These are phyloP conservation scores for Distichodus sexfasciatus DNA, from an alignment of 2,797 vertebrate genomes.

Conservation along the genomic window DNA sequence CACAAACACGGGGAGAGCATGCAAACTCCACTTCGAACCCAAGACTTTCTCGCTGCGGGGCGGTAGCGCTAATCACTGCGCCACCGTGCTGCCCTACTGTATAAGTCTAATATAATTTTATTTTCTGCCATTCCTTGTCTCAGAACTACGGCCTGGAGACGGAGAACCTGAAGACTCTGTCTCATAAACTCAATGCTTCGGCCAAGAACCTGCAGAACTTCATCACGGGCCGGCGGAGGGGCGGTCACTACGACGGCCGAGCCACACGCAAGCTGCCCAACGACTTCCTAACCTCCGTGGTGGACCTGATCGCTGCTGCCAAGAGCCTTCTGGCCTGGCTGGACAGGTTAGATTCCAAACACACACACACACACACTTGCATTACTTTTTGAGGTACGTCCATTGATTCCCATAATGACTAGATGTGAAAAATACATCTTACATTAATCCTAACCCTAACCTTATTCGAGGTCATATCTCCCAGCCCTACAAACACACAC, in stretches of 20 bases:
- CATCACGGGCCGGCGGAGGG: conserved; percentile 93
- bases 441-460: no score
- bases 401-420: no score
- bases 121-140: not conserved
- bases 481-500: not conserved
- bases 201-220: conserved; percentile 99
- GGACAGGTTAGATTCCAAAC: conserved; percentile 85
- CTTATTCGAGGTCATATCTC: conserved; percentile 87
- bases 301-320: conserved; percentile 97
- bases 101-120: not conserved
- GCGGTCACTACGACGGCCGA: conserved; percentile 93
- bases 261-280: conserved; percentile 94
- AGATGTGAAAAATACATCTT: no score
- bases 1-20: no score
- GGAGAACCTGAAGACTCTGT: conserved; percentile 97
- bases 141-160: conserved; percentile 99
- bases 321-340: conserved; percentile 98
- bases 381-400: no score
- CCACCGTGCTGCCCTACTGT: not conserved
- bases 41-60: no score
- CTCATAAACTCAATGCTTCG: conserved; percentile 96
- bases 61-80: no score
- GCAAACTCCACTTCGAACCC: no score
- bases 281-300: conserved; percentile 96
- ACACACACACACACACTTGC: not conserved